Evolutionary conservation across 2,797 vertebrate genomes (phyloP), one percentile per base, ranked within the genome.

Genomic region (Acanthopagrus latus): DNA sequence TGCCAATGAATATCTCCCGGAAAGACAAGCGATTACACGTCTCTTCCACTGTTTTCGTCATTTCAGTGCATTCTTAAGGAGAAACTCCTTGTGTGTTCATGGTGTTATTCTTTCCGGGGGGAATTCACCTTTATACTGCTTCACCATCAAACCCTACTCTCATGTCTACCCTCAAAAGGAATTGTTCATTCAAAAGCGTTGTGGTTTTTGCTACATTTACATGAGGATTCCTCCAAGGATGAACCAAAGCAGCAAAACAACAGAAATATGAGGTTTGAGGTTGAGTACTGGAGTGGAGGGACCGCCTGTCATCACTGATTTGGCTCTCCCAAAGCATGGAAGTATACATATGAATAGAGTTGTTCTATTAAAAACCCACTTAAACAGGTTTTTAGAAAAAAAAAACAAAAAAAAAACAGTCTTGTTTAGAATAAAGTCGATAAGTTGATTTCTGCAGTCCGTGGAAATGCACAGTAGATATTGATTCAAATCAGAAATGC

Each of bases 401-500:
- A 75, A 52, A n/a, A n/a, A n/a, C n/a, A n/a, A 63, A 2, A 41
- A 58, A n/a, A 77, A 66, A 75, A 52, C 20, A 33, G 48, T 51
- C 46, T 71, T 68, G 55, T 78, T 80, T 69, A 74, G 27, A 76
- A 55, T 46, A 50, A 57, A 75, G 52, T 76, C 58, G 47, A 75
- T 76, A 51, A 25, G 23, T 55, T 66, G 21, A 21, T 71, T 76
- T 17, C 52, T 77, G 48, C 18, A 57, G 50, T 56, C 18, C 41
- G 63, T 29, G 33, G 67, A 64, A 74, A 71, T 73, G 38, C 9
- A 38, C 38, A 16, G 29, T 47, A 74, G 23, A 58, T 54, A 80
- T 82, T 78, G 77, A 81, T 86, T 80, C 3, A 41, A 73, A 74
- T 74, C 46, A 62, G 47, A 77, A 48, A 66, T n/a, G 16, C 43